These are phyloP conservation scores for Cirrhinus mrigala DNA, from an alignment of 2,797 vertebrate species.

Conservation along the genomic window DNA sequence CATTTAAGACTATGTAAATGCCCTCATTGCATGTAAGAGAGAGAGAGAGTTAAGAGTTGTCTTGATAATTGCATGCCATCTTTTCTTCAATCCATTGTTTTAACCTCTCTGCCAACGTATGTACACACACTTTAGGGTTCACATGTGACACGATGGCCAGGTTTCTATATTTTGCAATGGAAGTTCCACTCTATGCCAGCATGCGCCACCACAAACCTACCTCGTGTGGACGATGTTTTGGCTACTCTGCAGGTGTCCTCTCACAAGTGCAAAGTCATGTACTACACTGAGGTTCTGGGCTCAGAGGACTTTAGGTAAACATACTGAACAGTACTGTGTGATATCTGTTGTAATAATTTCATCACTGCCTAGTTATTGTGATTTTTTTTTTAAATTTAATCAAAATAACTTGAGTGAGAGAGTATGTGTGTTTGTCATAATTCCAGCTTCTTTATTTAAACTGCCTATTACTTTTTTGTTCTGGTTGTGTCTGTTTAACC, in stretches of 20 bases:
- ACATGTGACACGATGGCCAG: slow-evolving; percentile 96
- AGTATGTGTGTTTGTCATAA: background rate
- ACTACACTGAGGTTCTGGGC: slow-evolving; percentile 96
- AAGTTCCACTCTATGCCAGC: slow-evolving; percentile 94
- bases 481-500: background rate
- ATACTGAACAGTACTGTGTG: background rate
- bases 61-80: background rate
- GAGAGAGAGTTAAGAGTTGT: background rate
- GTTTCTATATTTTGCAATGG: slow-evolving; percentile 99
- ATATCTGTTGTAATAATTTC: background rate
- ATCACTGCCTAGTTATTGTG: background rate
- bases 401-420: background rate
- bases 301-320: slow-evolving; percentile 96
- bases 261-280: slow-evolving; percentile 99
- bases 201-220: slow-evolving; percentile 91
- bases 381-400: background rate
- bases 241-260: slow-evolving; percentile 97
- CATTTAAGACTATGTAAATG: background rate
- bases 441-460: background rate
- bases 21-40: background rate
- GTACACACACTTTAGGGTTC: slow-evolving; percentile 83
- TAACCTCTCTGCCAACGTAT: background rate
- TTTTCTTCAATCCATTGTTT: background rate
- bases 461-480: background rate
- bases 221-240: slow-evolving; percentile 94